A percentile compares a stretch with the other conserved stretches of the same genome.
These are phyloP conservation scores for Torymus tubicola DNA, from an alignment of 2,888 invertebrate species.

Conservation along the genomic window DNA sequence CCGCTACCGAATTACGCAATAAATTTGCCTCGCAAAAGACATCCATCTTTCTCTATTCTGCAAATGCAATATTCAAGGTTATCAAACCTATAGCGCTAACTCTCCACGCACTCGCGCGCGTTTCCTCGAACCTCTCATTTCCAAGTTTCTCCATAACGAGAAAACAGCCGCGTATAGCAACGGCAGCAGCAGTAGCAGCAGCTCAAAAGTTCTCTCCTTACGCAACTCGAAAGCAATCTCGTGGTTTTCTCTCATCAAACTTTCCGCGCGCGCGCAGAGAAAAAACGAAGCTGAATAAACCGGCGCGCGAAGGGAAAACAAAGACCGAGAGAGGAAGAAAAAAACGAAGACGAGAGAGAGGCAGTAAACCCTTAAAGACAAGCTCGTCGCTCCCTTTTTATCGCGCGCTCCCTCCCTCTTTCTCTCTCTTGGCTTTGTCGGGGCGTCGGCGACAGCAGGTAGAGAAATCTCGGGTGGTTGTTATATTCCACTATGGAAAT, in stretches of 20 bases:
- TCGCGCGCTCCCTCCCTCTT: background rate
- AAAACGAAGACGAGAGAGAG: background rate
- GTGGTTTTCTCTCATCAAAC: background rate
- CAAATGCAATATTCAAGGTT: constrained; percentile 22
- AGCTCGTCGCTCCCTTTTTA: constrained; percentile 10
- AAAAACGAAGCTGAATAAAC: constrained; percentile 8
- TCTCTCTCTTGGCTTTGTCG: constrained; percentile 17
- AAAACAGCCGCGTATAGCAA: background rate
- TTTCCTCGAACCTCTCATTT: background rate
- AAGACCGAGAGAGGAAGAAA: background rate
- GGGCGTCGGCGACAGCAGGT: constrained; percentile 58
- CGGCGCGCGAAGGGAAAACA: constrained; percentile 21
- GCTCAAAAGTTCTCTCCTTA: background rate
- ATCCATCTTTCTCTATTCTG: background rate
- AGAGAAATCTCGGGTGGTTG: constrained; percentile 64
- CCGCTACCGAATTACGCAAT: background rate
- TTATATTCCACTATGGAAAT: constrained; percentile 63
- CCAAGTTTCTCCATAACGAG: constrained; percentile 8
- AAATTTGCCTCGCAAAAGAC: too few relatives aligned
- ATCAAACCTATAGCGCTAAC: background rate
- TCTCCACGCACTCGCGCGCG: background rate
- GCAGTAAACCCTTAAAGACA: too few relatives aligned
- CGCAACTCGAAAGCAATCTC: constrained; percentile 25
- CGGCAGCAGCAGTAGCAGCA: background rate
- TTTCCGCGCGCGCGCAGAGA: too few relatives aligned